Conservation (phyloP, 92 coral and sea anemone genomes). For the Zoanthus gigantus region DNA sequence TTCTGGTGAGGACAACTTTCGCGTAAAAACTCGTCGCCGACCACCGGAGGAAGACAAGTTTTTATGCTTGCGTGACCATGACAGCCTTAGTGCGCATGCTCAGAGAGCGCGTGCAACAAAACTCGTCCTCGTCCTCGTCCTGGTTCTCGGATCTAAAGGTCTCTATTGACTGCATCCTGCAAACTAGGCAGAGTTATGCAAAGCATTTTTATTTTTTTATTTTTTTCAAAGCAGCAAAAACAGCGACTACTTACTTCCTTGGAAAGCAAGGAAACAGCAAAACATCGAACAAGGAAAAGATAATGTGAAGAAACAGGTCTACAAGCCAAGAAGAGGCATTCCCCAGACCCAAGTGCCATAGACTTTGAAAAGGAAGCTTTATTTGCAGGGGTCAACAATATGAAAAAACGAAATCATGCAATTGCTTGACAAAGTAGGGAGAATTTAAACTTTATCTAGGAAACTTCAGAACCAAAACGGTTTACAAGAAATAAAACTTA, state of each 20-base stretch:
- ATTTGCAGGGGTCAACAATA: slow-evolving; percentile 11
- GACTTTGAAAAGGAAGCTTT: slow-evolving; percentile 19
- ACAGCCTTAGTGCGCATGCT: slow-evolving; percentile 21
- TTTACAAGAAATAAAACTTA: too few relatives aligned
- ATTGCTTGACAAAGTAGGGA: neutral
- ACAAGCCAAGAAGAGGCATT: slow-evolving; percentile 21
- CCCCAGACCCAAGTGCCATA: slow-evolving; percentile 32
- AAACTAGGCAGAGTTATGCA: slow-evolving; percentile 15
- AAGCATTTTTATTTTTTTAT: neutral
- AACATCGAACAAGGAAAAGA: slow-evolving; percentile 13
- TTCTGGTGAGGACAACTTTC: slow-evolving; percentile 26
- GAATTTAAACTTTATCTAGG: neutral
- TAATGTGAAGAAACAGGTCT: slow-evolving; percentile 5
- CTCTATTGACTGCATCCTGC: slow-evolving; percentile 15
- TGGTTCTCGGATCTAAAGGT: neutral
- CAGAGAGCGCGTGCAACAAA: slow-evolving; percentile 22
- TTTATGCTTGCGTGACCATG: slow-evolving; percentile 15
- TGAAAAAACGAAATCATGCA: slow-evolving; percentile 11
- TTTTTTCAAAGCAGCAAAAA: neutral
- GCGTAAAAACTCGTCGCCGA: neutral
- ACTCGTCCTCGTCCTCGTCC: slow-evolving; percentile 26
- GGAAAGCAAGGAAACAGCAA: slow-evolving; percentile 12
- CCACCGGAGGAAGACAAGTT: slow-evolving; percentile 20
- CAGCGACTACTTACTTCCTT: slow-evolving; percentile 23
- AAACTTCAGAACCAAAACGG: too few relatives aligned